Evolutionary conservation across 2,888 invertebrate genomes (phyloP).

Genomic region (Archaeoteleia sp.): DNA sequence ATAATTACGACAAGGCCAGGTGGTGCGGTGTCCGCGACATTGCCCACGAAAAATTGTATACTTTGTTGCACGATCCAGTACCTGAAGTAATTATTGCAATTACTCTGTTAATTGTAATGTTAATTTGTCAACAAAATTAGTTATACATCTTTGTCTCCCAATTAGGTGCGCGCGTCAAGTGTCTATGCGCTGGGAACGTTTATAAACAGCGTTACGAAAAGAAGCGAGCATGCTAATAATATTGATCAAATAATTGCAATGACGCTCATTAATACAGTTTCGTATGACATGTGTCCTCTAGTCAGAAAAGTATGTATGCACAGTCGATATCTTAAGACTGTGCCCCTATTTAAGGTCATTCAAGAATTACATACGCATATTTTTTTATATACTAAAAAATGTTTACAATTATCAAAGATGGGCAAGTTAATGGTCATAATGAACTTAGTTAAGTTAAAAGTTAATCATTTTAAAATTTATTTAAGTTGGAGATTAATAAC

Average conservation of each 20-base stretch:
- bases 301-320: conserved; percentile 83
- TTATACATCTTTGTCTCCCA: conserved; percentile 22
- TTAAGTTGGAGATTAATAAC: too few species aligned
- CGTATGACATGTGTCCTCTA: conserved; percentile 89
- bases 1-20: conserved; percentile 88
- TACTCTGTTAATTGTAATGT: neutral
- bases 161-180: conserved; percentile 93
- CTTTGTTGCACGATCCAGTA: conserved; percentile 85
- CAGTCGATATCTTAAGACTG: too few species aligned
- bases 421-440: too few species aligned
- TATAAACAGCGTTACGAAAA: conserved; percentile 87
- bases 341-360: too few species aligned
- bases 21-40: conserved; percentile 97
- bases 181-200: conserved; percentile 97
- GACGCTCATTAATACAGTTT: conserved; percentile 86
- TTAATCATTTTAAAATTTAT: too few species aligned
- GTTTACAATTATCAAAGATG: too few species aligned
- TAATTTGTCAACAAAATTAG: conserved; percentile 5
- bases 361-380: neutral
- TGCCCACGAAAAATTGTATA: conserved; percentile 96
- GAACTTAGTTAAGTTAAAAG: too few species aligned
- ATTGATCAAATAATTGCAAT: conserved; percentile 95
- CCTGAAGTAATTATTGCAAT: conserved; percentile 83
- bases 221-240: conserved; percentile 94
- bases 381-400: too few species aligned